These are phyloP conservation scores for Knipowitschia caucasica DNA, from an alignment of 2,797 vertebrate genomes.

Conservation along the genomic window DNA sequence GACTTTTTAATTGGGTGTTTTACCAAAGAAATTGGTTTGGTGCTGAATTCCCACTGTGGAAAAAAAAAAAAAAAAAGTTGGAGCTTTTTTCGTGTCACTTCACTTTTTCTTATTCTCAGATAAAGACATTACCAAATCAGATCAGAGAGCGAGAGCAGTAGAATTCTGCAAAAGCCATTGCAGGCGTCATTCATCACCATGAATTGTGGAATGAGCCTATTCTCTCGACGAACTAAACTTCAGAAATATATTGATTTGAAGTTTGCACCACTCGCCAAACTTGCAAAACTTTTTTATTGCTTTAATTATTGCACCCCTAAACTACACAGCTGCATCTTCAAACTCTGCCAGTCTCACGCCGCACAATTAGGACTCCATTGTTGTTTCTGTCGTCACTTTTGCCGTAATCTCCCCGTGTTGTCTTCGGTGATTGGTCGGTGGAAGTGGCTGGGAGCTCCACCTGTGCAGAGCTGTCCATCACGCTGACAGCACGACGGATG, in stretches of 20 bases:
- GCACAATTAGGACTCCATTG: conserved; percentile 11
- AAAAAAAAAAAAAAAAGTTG: no score
- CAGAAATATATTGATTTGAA: not conserved
- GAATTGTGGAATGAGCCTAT: not conserved
- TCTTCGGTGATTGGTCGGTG: conserved; percentile 3
- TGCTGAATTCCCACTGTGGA: no score
- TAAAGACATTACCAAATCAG: no score
- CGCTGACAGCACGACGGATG: conserved; percentile 30
- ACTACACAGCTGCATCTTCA: conserved; percentile 4
- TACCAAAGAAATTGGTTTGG: no score
- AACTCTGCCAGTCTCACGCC: conserved; percentile 18
- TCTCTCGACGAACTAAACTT: not conserved
- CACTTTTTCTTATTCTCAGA: no score
- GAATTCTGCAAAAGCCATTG: no score
- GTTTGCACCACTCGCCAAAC: not conserved
- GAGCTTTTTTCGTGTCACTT: no score
- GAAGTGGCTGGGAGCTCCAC: not conserved
- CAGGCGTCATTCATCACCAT: no score
- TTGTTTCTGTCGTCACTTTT: conserved; percentile 14
- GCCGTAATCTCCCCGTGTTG: conserved; percentile 2
- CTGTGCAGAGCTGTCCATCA: conserved; percentile 33
- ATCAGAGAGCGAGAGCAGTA: no score
- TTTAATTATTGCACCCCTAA: not conserved
- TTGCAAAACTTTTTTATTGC: not conserved
- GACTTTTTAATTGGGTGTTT: no score